Base-by-base conservation (phyloP, 2,888 invertebrate genomes). In the Endomychus coccineus region DNA sequence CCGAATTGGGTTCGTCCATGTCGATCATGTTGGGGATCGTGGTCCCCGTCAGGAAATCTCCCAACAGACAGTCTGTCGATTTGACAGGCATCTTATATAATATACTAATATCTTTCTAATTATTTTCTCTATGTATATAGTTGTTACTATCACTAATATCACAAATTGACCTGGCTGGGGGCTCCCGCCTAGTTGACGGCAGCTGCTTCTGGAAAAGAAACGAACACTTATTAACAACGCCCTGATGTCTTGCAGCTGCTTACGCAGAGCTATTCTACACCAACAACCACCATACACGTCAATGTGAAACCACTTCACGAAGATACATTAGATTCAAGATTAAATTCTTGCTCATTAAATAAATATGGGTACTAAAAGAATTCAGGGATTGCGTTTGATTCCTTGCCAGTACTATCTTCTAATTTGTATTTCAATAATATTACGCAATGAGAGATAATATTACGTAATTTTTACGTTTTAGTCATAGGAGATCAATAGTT, bases 81-180 rank as follows among this genome's bases (percentile, higher is more conserved):
- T 48, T 50, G 30, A 53, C 51, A 19, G 53, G 51, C 54, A 57
- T 56, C 30, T 45, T 48, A 21, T 49, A 16, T 23, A 36, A 29
- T n/a, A n/a, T n/a, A 24, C 15, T 24, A 22, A 29, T 32, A 42
- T 39, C 23, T 17, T 39, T 40, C 36, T 30, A 19, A 36, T 25
- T 37, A 27, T 27, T 32, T 17, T 25, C 30, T 11, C 13, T 14
- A 24, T 21, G 25, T 27, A 31, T 19, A 36, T n/a, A 7, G 27
- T 16, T 28, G 23, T 39, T 41, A 45, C 45, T 56, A 50, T 50
- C 55, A 58, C 62, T 64, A 64, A 59, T 65, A 65, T 65, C 65
- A 65, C 64, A 64, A 62, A 48, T 23, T 50, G 58, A 50, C 59
- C 60, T 59, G 59, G 56, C 54, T 55, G 47, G 7, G 50, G 51